phyloP scores from a whole-genome alignment of 2,888 invertebrate species.

The Tipula unca region DNA sequence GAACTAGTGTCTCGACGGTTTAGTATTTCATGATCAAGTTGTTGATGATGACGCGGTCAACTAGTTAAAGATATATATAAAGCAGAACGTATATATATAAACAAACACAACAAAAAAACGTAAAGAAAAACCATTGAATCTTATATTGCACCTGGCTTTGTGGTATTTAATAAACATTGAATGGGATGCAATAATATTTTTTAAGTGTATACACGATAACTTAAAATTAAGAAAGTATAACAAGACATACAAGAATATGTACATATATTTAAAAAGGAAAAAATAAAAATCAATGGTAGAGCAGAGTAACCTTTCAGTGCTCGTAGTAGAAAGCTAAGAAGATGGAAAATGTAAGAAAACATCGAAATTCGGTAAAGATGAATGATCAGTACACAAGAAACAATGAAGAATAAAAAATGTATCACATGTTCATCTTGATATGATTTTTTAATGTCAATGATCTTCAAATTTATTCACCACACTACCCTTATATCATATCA shows the following conservation, averaged over 20 bases:
- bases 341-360: not conserved
- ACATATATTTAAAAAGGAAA: not conserved
- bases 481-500: not conserved
- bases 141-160: conserved; percentile 24
- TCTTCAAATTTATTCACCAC: not conserved
- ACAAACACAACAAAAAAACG: not conserved
- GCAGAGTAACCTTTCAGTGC: not conserved
- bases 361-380: not conserved
- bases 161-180: conserved; percentile 20
- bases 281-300: not conserved
- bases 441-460: not conserved
- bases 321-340: not conserved
- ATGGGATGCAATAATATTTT: not conserved
- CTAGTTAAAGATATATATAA: not conserved
- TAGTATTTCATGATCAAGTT: not conserved
- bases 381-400: not conserved
- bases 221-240: not conserved
- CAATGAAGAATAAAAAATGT: not conserved
- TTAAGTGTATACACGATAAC: not conserved
- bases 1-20: not conserved
- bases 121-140: conserved; percentile 15
- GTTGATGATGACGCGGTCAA: not conserved
- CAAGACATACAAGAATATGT: not conserved
- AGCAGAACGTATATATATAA: not conserved
- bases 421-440: not conserved